phyloP scores from a whole-genome alignment of 2,888 invertebrate species.

The Volucella inanis region DNA sequence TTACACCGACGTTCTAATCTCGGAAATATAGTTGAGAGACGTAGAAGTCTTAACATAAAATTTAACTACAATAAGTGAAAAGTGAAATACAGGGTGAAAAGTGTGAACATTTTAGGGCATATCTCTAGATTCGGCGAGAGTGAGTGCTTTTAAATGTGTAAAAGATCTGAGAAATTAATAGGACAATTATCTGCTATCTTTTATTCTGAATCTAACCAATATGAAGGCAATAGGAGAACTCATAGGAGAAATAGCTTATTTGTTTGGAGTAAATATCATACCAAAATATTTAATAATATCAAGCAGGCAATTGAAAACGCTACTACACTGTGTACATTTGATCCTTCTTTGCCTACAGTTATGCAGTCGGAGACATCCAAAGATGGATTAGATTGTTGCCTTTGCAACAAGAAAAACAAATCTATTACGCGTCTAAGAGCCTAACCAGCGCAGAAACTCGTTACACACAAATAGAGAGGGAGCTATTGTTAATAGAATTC shows the following conservation, averaged over 20 bases:
- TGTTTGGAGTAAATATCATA: constrained; percentile 68
- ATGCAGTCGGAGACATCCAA: constrained; percentile 55
- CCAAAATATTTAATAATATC: constrained; percentile 54
- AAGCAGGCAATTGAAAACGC: constrained; percentile 65
- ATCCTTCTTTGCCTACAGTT: constrained; percentile 11
- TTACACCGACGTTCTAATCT: constrained; percentile 34
- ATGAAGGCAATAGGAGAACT: too few species aligned
- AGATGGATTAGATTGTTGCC: constrained; percentile 23
- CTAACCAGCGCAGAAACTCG: constrained; percentile 57
- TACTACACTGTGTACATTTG: constrained; percentile 18
- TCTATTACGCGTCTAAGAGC: constrained; percentile 33
- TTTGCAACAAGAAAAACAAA: too few species aligned
- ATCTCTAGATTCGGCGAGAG: constrained; percentile 22
- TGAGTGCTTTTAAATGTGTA: background rate
- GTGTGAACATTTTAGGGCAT: constrained; percentile 9
- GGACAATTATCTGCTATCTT: background rate
- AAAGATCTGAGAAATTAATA: too few species aligned
- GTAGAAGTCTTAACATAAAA: constrained; percentile 15
- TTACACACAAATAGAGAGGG: constrained; percentile 74
- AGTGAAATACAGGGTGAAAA: constrained; percentile 1
- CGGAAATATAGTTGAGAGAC: background rate
- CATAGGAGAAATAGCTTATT: constrained; percentile 17
- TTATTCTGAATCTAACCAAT: background rate
- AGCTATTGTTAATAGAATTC: constrained; percentile 66
- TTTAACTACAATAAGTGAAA: constrained; percentile 19